Base-by-base conservation (phyloP, 64 coral and sea anemone genomes). In the Astreopora myriophthalma region DNA sequence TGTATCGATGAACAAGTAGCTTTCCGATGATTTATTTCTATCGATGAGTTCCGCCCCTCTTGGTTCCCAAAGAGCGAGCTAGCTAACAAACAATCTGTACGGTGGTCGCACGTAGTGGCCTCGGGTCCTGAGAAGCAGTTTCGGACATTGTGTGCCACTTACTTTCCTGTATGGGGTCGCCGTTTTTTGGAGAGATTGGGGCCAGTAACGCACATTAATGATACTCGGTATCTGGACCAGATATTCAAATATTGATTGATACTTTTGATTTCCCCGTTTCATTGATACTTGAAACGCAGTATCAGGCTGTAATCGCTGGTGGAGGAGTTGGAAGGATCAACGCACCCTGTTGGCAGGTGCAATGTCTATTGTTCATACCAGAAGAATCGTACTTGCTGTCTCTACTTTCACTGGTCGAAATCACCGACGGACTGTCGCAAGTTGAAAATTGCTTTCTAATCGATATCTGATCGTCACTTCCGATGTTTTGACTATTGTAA, bases 401-500 rank as follows among this genome's bases (percentile, higher is more conserved):
- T 67, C 80, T 86, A 27, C 79, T 80, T 63, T 97, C 95, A 48
- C 73, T 97, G 0, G 91, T 84, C 3, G 95, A 97, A 68, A 85
- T 34, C 27, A 97, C 73, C 9, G 95, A 97, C 23, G 92, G 95
- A 30, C 86, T 94, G n/a, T 86, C 92, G 20, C 91, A 94, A 71
- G 86, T 38, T 11, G 89, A 35, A 22, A 92, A 91, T 16, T 94
- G 87, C 24, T 93, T 94, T 61, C 93, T 71, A 35, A 94, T 91
- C 34, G 88, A 85, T 64, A 91, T 74, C 22, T 83, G 74, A 73
- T 93, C 88, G 61, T 97, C 91, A 68, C 93, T 89, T 30, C 79
- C 92, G 35, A 90, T 90, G 17, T 97, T 97, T 55, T 88, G 92
- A 46, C 87, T 97, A 30, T 97, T 97, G 30, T 97, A 97, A 48